Base-by-base conservation (phyloP, 2,888 invertebrate genomes). In the Pinctada fucata region DNA sequence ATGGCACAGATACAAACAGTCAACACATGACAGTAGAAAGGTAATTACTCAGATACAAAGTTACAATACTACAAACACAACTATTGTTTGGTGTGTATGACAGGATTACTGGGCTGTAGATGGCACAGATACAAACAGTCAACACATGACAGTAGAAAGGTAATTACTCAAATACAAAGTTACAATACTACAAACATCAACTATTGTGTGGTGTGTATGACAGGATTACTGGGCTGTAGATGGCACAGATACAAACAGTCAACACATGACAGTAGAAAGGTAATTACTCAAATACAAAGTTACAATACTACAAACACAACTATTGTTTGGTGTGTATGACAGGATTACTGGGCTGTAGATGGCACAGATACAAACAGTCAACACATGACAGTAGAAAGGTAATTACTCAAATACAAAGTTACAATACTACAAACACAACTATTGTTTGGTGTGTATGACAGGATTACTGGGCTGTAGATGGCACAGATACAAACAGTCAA, bases 101-200 rank as follows among this genome's bases (percentile, higher is more conserved):
- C 91, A 3, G 91, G 91, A 3, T 75, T 88, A 3, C 84, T 90
- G 13, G 91, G 91, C 0, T 91, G 91, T 79, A 79, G 90, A 69
- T 91, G 91, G 91, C 90, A 91, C 71, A 85, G 91, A 31, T 91
- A 91, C 82, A 88, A 90, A 79, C 91, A 91, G 83, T 91, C 90
- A 3, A 89, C 85, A 6, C 81, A 87, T 63, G 86, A 86, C 70
- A 90, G 86, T 73, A 86, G 87, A 76, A 90, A 88, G 88, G 91
- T 90, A 47, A 13, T 45, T 51, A 64, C 31, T 31, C 31, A 31
- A 31, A 31, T 31, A 31, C 31, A 31, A 31, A 31, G 31, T 31
- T 31, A 31, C 31, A 31, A 31, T 31, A 31, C 31, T 31, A 31
- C 31, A 31, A 31, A 31, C 31, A 31, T 31, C 31, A 88, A 90